Evolutionary conservation across 2,113 vertebrate species (phyloP).

Genomic region (Ahaetulla prasina): DNA sequence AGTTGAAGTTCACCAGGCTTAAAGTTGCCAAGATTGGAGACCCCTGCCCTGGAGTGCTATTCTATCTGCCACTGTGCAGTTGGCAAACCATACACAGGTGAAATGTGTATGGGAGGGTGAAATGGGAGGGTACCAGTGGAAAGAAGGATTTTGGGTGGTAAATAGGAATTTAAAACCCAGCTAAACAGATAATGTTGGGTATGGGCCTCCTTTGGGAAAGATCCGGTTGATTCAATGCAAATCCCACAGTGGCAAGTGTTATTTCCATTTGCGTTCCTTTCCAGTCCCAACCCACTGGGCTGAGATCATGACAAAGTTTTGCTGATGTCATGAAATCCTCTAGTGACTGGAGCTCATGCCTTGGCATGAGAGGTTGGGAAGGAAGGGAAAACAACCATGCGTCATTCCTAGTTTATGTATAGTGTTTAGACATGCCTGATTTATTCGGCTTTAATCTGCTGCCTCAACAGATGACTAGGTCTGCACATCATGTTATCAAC

Average conservation of each 20-base stretch:
- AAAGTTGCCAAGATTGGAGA: no score
- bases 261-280: neutral
- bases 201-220: neutral
- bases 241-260: neutral
- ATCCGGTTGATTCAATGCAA: neutral
- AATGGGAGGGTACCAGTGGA: neutral
- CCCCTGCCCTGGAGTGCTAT: no score
- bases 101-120: no score
- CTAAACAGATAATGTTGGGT: neutral
- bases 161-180: neutral
- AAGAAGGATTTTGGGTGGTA: neutral
- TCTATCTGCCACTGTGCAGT: no score
- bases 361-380: neutral
- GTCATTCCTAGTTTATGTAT: no score
- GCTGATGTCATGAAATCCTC: constrained; percentile 5
- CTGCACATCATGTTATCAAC: neutral
- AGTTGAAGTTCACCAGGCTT: no score
- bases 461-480: neutral
- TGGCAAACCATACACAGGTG: no score
- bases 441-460: neutral
- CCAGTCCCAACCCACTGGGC: neutral
- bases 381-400: neutral
- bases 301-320: neutral
- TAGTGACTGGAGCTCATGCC: neutral
- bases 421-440: neutral